Evolutionary conservation across 2,888 invertebrate genomes (phyloP).

Genomic region (Ophion ventricosus): DNA sequence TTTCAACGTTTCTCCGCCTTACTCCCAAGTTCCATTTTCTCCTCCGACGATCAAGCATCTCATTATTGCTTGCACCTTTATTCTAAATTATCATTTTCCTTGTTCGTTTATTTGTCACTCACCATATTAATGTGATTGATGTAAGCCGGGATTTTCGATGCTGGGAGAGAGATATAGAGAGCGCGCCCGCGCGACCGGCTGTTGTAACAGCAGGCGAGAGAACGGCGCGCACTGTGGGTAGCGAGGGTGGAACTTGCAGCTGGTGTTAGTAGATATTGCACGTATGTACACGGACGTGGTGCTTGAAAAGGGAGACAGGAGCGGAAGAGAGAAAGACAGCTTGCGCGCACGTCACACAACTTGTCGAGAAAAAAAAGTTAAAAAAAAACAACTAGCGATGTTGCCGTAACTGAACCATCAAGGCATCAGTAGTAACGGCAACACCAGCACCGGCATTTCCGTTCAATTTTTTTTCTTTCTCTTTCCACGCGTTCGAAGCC

Average conservation of each 20-base stretch:
- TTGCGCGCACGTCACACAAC: slow-evolving; percentile 54
- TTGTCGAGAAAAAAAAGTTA: slow-evolving; percentile 38
- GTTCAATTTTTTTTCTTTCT: slow-evolving; percentile 3
- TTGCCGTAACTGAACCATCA: slow-evolving; percentile 64
- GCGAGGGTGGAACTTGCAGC: slow-evolving; percentile 43
- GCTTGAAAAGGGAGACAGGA: background rate
- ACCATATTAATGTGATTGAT: slow-evolving; percentile 67
- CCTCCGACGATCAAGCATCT: background rate
- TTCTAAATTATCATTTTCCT: slow-evolving; percentile 25
- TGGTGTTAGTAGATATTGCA: slow-evolving; percentile 27
- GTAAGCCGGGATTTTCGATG: slow-evolving; percentile 57
- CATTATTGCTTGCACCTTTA: too few relatives aligned
- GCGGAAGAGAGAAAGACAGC: slow-evolving; percentile 3
- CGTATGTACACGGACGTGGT: slow-evolving; percentile 36
- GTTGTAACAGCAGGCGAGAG: slow-evolving; percentile 41
- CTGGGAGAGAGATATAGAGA: background rate
- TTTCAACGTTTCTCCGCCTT: background rate
- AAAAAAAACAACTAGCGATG: slow-evolving; percentile 31
- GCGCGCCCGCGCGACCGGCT: slow-evolving; percentile 35
- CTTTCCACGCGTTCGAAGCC: background rate
- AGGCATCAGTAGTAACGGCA: slow-evolving; percentile 53
- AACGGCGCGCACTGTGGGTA: slow-evolving; percentile 19
- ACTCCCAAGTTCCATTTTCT: background rate
- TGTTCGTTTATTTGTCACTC: slow-evolving; percentile 63
- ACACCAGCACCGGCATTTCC: slow-evolving; percentile 41